Base-by-base conservation (phyloP, 2,797 vertebrate species). In the Remorina albescens region DNA sequence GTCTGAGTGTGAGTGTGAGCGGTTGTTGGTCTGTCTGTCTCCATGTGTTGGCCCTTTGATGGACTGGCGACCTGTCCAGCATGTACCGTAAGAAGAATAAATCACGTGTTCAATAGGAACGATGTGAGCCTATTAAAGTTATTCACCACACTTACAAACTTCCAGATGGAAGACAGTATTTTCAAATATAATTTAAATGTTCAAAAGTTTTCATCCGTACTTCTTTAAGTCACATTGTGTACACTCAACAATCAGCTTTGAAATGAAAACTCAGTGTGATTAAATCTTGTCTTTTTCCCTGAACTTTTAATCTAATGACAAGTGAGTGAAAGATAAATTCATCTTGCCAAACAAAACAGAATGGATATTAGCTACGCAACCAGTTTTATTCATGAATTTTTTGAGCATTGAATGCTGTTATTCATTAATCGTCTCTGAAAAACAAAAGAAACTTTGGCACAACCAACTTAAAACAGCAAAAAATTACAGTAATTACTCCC, bases 401-500 rank as follows among this genome's bases (percentile, higher is more conserved):
- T 64, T 80, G 64, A 50, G 46, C 30, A 39, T 58, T 49, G 41
- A 25, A 36, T 39, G 26, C 51, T 73, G 3, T 61, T 18, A 16
- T 51, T 61, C 42, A 42, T 58, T 54, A 28, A 2, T 42, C 4
- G 4, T 10, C 21, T 58, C 55, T 58, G 59, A 69, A 12, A 67
- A 72, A 69, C 49, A n/a, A n/a, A n/a, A n/a, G n/a, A n/a, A n/a
- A n/a, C n/a, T n/a, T n/a, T n/a, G n/a, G n/a, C n/a, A n/a, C n/a
- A n/a, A n/a, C n/a, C n/a, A n/a, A n/a, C 8, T 9, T 46, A 18
- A 18, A 34, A 72, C 28, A 58, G 16, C 56, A 67, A 57, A 25
- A 69, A 69, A 83, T 71, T 11, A n/a, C 46, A 60, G 23, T 12
- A 72, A 19, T 73, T 46, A 55, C 25, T 50, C 55, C 39, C 42